These are phyloP conservation scores for Phylloscopus trochiloides DNA, from an alignment of 2,113 vertebrate species.

Conservation along the genomic window DNA sequence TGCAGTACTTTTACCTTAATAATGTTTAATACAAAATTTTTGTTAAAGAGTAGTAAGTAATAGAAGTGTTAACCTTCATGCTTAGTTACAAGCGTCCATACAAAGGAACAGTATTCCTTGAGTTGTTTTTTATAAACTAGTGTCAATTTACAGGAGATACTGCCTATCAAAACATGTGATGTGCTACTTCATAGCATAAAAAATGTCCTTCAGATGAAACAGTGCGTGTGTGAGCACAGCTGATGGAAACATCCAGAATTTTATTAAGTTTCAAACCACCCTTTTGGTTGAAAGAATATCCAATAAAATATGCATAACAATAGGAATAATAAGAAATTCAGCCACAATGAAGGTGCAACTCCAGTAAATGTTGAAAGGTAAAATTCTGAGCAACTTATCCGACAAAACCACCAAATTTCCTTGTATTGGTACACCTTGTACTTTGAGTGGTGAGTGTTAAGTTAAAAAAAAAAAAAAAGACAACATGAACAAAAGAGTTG, in stretches of 20 bases:
- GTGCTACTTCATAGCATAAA: neutral
- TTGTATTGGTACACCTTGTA: neutral
- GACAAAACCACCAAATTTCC: neutral
- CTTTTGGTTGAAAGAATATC: neutral
- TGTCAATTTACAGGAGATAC: neutral
- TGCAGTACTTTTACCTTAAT: neutral
- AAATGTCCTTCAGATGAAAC: neutral
- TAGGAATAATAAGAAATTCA: neutral
- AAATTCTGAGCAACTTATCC: neutral
- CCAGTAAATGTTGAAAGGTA: neutral
- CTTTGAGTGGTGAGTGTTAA: neutral
- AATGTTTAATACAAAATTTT: neutral
- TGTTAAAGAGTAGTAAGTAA: neutral
- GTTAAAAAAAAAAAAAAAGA: too few relatives aligned
- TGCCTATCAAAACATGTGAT: neutral
- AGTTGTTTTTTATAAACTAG: neutral
- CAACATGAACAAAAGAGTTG: neutral
- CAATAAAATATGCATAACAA: neutral
- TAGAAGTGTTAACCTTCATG: neutral
- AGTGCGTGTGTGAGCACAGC: neutral
- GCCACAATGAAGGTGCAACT: neutral
- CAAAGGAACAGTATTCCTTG: rapidly evolving
- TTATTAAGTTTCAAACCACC: neutral
- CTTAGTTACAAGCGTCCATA: neutral
- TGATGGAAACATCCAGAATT: neutral